phyloP scores from a whole-genome alignment of 2,113 vertebrate species.

The Parus major region DNA sequence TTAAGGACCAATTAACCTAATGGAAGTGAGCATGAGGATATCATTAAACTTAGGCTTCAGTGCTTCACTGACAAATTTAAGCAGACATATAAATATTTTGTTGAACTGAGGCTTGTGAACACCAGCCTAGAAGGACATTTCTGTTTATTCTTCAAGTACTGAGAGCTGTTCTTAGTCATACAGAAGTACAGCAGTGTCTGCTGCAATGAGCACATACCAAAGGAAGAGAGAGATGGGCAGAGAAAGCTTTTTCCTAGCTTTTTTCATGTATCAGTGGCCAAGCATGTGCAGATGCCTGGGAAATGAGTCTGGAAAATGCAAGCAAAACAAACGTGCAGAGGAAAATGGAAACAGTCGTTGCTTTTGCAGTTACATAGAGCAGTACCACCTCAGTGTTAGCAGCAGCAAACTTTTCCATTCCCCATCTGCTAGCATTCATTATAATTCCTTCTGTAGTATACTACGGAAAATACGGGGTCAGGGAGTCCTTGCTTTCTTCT shows the following conservation, averaged over 20 bases:
- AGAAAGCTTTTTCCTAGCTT: background rate
- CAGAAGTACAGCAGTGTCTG: background rate
- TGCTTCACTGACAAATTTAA: background rate
- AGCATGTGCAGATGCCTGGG: background rate
- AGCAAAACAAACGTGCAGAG: background rate
- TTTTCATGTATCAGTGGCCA: background rate
- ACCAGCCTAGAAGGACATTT: background rate
- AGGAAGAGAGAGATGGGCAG: background rate
- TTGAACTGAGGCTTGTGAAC: background rate
- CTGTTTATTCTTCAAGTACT: background rate
- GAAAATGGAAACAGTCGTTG: constrained; percentile 1
- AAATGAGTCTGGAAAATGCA: background rate
- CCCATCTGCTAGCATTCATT: constrained; percentile 5
- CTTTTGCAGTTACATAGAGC: background rate
- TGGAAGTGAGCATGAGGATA: background rate
- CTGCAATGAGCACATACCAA: background rate
- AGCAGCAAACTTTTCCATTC: constrained; percentile 28
- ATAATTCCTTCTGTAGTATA: background rate
- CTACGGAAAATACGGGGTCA: constrained; percentile 1
- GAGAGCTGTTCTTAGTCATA: background rate
- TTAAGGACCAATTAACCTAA: background rate
- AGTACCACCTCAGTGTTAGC: background rate
- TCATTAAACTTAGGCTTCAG: background rate
- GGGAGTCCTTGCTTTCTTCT: background rate
- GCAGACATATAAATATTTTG: background rate